Base-by-base conservation (phyloP, 2,888 invertebrate genomes). In the Plebejus argus region DNA sequence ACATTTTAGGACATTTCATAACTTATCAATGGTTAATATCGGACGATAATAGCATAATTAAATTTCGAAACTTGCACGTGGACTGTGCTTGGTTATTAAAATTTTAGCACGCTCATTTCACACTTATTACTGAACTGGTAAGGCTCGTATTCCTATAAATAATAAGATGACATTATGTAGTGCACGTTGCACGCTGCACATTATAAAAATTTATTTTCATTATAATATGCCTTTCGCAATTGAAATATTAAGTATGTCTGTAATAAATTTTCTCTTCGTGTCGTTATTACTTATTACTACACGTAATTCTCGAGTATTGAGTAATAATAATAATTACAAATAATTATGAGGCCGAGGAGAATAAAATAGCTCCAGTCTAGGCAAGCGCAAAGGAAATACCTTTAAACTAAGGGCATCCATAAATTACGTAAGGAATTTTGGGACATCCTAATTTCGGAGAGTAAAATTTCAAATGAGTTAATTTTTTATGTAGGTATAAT, bases 41-140 rank as follows among this genome's bases (percentile, higher is more conserved):
- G 15, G 23, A 74, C 28, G 74, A 74, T 74, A 53, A 49, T 53
- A 74, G 10, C 12, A 23, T 74, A 74, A 74, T 74, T 74, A 18
- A 74, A 49, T 74, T 74, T 74, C 74, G 74, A 53, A 74, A 74
- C 45, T 74, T 53, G 74, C 49, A 74, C 53, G 28, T 53, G 53
- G 53, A 72, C 4, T 20, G 53, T 28, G 49, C 15, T 18, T 23
- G 72, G 35, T 71, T 39, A 35, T 71, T 71, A 39, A 10, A n/a
- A 39, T 74, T 53, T 53, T 53, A 5, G 74, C 74, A 49, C 49
- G 45, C 28, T 12, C 18, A 49, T 74, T 49, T 74, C 28, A 74
- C 18, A n/a, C 74, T 74, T 74, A 74, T 7, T 15, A 7, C 12
- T 12, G 6, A 28, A n/a, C 1, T 6, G 6, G 1, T 74, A 74